Evolutionary conservation across 2,797 vertebrate genomes (phyloP).

Genomic region (Ptychobarbus kaznakovi): DNA sequence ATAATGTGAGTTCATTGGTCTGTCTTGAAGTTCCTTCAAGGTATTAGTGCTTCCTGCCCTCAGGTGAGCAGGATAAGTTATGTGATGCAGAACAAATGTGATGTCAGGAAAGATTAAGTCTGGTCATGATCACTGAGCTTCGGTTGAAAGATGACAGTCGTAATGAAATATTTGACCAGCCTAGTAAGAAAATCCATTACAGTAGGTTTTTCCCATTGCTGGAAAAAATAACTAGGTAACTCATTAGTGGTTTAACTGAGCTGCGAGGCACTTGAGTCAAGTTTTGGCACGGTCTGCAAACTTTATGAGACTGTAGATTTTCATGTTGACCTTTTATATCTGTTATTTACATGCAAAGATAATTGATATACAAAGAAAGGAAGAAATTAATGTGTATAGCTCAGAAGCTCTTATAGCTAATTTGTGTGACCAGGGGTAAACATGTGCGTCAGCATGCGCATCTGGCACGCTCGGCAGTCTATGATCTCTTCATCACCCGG

Average conservation of each 20-base stretch:
- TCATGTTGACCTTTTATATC: slow-evolving; percentile 35
- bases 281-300: slow-evolving; percentile 29
- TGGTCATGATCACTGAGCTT: slow-evolving; percentile 38
- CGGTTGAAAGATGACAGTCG: slow-evolving; percentile 11
- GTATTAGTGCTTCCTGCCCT: slow-evolving; percentile 39
- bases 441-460: slow-evolving; percentile 17
- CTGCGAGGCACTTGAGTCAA: slow-evolving; percentile 52
- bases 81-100: slow-evolving; percentile 30
- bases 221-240: slow-evolving; percentile 34
- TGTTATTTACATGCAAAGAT: slow-evolving; percentile 22
- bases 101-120: slow-evolving; percentile 54
- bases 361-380: slow-evolving; percentile 8
- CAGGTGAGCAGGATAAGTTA: slow-evolving; percentile 24
- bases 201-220: slow-evolving; percentile 15
- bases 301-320: slow-evolving; percentile 47
- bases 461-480: slow-evolving; percentile 10
- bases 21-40: slow-evolving; percentile 26
- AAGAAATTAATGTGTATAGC: background rate
- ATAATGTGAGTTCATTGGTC: slow-evolving; percentile 25
- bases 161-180: slow-evolving; percentile 2
- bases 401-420: slow-evolving; percentile 11
- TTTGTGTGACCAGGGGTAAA: slow-evolving; percentile 26
- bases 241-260: slow-evolving; percentile 47
- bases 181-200: slow-evolving; percentile 10
- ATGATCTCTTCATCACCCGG: background rate